phyloP scores from a whole-genome alignment of 2,797 vertebrate genomes.

The Emys orbicularis region DNA sequence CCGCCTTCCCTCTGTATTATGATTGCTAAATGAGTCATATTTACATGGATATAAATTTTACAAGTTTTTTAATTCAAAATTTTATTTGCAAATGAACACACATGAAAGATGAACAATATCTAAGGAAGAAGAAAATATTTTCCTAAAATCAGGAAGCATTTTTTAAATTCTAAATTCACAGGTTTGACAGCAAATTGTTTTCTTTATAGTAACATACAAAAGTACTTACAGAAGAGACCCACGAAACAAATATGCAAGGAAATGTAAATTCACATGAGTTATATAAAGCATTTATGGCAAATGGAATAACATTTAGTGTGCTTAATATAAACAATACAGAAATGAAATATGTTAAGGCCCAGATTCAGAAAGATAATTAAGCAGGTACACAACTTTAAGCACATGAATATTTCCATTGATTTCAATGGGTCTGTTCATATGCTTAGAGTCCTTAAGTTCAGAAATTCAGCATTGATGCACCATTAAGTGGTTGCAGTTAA shows the following conservation, averaged over 20 bases:
- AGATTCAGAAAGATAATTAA: background rate
- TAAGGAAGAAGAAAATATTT: background rate
- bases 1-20: constrained; percentile 12
- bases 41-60: background rate
- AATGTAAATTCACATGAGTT: background rate
- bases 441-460: background rate
- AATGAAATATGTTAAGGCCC: background rate
- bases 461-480: background rate
- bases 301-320: background rate
- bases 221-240: background rate
- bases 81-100: constrained; percentile 5
- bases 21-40: background rate
- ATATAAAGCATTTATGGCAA: background rate
- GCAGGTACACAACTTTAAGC: background rate
- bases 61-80: constrained; percentile 17
- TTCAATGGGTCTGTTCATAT: background rate
- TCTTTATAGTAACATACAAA: background rate
- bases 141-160: background rate
- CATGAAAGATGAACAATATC: background rate
- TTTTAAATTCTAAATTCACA: background rate
- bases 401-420: background rate
- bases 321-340: background rate
- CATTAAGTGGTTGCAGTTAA: background rate
- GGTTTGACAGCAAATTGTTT: background rate
- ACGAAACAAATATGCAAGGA: background rate